phyloP scores from a whole-genome alignment of 2,113 vertebrate species.

The Rissa tridactyla region DNA sequence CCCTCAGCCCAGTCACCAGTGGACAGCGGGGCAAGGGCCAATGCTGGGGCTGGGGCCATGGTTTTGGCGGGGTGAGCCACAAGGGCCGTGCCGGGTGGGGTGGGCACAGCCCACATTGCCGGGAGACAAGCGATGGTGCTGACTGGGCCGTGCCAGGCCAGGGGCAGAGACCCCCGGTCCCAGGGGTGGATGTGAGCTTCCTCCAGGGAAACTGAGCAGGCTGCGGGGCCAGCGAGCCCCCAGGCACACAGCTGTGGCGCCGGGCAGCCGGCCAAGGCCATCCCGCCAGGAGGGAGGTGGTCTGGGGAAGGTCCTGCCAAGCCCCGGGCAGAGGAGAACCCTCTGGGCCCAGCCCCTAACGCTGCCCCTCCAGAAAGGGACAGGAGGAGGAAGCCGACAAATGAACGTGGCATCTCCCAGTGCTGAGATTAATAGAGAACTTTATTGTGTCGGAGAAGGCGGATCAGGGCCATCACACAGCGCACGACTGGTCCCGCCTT shows the following conservation, averaged over 20 bases:
- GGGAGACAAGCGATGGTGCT: background rate
- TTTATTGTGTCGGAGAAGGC: background rate
- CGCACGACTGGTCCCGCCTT: background rate
- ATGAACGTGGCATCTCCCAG: background rate
- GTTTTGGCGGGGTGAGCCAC: background rate
- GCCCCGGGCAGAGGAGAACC: background rate
- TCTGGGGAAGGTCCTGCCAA: background rate
- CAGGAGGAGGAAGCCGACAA: background rate
- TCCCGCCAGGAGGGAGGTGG: background rate
- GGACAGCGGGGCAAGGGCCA: background rate
- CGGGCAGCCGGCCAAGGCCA: background rate
- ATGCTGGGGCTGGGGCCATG: background rate
- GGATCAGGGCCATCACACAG: background rate
- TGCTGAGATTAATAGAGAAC: background rate
- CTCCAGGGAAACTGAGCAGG: background rate
- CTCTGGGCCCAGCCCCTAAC: background rate
- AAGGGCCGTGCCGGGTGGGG: background rate
- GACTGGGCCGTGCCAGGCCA: background rate
- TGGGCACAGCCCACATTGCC: background rate
- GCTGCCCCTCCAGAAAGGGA: background rate
- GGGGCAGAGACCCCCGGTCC: background rate
- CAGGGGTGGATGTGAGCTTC: background rate
- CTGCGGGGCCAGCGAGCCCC: background rate
- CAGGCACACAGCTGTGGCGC: background rate
- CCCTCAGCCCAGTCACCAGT: background rate